Conservation (phyloP, 1,140 invertebrate genomes). For the Homalodisca vitripennis region DNA sequence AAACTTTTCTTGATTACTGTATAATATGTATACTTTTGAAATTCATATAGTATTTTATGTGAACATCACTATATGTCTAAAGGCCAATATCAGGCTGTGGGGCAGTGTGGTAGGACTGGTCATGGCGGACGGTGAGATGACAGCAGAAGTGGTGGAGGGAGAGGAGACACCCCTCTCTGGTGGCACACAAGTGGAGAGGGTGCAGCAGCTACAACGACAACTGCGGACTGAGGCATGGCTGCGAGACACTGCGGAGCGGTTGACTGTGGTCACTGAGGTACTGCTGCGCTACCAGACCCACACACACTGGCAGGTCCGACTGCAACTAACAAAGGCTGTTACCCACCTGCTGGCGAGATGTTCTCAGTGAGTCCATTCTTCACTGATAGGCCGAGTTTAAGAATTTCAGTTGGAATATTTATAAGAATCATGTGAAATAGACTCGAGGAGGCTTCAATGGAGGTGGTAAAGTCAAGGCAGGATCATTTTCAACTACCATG, state of each 20-base stretch:
- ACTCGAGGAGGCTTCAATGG: too few relatives aligned
- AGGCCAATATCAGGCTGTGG: neutral
- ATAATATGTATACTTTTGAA: too few relatives aligned
- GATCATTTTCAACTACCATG: too few relatives aligned
- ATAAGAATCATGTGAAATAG: too few relatives aligned
- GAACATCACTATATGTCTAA: too few relatives aligned
- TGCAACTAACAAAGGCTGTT: slow-evolving; percentile 54
- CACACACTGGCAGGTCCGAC: slow-evolving; percentile 56
- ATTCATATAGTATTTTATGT: too few relatives aligned
- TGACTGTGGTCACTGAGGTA: slow-evolving; percentile 52
- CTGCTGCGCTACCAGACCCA: slow-evolving; percentile 53
- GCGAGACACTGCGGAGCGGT: slow-evolving; percentile 54
- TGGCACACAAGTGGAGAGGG: neutral
- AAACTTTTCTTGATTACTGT: too few relatives aligned
- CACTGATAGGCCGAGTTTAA: too few relatives aligned
- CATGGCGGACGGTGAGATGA: neutral
- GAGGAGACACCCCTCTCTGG: neutral
- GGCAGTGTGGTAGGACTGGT: neutral
- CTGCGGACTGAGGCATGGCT: slow-evolving; percentile 52
- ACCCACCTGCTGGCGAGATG: slow-evolving; percentile 55
- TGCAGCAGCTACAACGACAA: neutral
- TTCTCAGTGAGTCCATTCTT: slow-evolving; percentile 55
- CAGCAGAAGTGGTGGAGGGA: neutral
- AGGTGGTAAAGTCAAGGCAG: too few relatives aligned
- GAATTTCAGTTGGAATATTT: too few relatives aligned